Evolutionary conservation across 2,113 vertebrate genomes (phyloP).

Genomic region (Dasyprocta punctata): DNA sequence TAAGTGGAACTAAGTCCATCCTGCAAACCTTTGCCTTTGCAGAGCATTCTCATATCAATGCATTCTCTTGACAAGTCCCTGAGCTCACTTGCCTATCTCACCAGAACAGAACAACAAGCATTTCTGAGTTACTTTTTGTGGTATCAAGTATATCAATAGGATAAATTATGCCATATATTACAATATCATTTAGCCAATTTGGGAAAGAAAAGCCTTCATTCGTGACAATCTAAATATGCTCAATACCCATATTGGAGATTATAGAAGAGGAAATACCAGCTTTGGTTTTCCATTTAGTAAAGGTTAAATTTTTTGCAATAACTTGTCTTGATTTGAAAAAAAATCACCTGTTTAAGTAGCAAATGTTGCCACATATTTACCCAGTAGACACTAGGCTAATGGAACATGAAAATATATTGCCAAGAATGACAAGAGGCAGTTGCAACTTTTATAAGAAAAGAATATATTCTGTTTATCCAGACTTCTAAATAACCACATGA

Average conservation of each 20-base stretch:
- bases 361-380: conserved; percentile 38
- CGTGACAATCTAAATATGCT: conserved; percentile 6
- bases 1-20: conserved; percentile 52
- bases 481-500: background rate
- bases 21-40: background rate
- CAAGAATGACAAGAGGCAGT: conserved; percentile 1
- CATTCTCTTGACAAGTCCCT: conserved; percentile 21
- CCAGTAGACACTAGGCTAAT: conserved; percentile 25
- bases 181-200: conserved; percentile 56
- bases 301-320: conserved; percentile 9
- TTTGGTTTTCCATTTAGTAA: conserved; percentile 45
- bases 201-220: conserved; percentile 22
- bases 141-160: conserved; percentile 9
- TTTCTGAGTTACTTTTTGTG: background rate
- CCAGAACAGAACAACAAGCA: background rate
- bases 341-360: background rate
- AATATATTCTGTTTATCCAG: background rate
- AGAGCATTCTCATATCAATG: background rate
- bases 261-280: conserved; percentile 34
- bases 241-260: background rate
- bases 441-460: background rate
- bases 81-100: conserved; percentile 44
- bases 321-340: conserved; percentile 35
- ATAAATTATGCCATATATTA: conserved; percentile 60
- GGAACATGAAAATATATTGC: conserved; percentile 13